Percentiles rank a stretch among this genome's conserved stretches.
Conservation (phyloP, 2,113 vertebrate genomes). For the Ageneiosus marmoratus region DNA sequence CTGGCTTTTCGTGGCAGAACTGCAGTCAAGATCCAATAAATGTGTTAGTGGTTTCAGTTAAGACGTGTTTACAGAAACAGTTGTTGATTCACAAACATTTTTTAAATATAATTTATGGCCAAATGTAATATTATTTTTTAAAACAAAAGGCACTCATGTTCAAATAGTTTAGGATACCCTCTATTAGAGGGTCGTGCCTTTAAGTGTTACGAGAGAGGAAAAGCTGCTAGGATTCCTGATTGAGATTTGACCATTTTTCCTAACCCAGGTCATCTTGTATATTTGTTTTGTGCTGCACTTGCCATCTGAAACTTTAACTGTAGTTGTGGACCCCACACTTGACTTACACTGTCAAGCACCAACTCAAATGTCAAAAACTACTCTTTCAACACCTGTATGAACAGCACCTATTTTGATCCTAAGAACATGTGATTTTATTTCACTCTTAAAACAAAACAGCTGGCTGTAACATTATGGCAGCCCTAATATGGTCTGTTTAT, state of each 20-base stretch:
- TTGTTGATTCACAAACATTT: background rate
- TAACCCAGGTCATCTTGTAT: background rate
- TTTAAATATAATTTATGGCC: background rate
- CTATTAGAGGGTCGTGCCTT: background rate
- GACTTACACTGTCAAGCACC: background rate
- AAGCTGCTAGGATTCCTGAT: background rate
- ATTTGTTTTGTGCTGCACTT: background rate
- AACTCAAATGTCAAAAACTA: no score
- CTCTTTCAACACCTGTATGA: background rate
- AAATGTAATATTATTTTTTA: background rate
- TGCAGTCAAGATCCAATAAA: background rate
- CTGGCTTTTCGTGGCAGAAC: conserved; percentile 10
- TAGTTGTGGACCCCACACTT: background rate
- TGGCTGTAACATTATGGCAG: background rate
- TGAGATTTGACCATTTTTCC: background rate
- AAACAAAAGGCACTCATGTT: background rate
- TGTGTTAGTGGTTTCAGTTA: background rate
- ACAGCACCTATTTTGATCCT: background rate
- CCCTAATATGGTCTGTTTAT: background rate
- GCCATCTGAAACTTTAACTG: background rate
- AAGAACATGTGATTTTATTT: background rate
- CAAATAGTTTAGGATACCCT: background rate
- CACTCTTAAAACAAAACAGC: background rate
- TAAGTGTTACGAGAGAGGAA: background rate
- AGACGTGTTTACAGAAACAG: background rate